Conservation (phyloP, 2,113 vertebrate species). For the Heterotilapia buettikoferi region DNA sequence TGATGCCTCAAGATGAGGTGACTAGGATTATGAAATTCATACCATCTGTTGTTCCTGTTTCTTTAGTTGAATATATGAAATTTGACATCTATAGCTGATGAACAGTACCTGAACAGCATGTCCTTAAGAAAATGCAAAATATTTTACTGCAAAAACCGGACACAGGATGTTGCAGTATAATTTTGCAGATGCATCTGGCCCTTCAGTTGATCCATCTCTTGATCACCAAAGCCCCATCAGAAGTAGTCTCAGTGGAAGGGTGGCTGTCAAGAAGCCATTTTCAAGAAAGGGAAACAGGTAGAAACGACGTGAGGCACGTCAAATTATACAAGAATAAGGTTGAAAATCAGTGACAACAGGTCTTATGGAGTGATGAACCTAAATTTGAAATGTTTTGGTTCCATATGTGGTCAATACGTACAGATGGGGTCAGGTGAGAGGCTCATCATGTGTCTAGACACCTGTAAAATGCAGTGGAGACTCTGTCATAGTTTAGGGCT, state of each 20-base stretch:
- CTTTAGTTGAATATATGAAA: neutral
- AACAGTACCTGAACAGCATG: neutral
- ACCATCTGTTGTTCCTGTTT: accelerated
- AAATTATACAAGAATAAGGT: accelerated
- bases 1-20: neutral
- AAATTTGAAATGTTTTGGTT: neutral
- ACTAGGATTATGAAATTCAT: neutral
- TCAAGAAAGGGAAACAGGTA: neutral
- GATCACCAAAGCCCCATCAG: neutral
- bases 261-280: neutral
- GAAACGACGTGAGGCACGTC: neutral
- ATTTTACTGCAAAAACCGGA: neutral
- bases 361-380: neutral
- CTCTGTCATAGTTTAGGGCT: neutral
- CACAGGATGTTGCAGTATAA: neutral
- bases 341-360: neutral
- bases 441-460: accelerated
- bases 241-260: neutral
- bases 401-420: accelerated
- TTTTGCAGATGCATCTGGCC: neutral
- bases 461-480: accelerated
- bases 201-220: neutral
- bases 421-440: neutral
- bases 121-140: neutral
- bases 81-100: neutral